Evolutionary conservation across 2,888 invertebrate genomes (phyloP).

Genomic region (Caenorhabditis angaria): DNA sequence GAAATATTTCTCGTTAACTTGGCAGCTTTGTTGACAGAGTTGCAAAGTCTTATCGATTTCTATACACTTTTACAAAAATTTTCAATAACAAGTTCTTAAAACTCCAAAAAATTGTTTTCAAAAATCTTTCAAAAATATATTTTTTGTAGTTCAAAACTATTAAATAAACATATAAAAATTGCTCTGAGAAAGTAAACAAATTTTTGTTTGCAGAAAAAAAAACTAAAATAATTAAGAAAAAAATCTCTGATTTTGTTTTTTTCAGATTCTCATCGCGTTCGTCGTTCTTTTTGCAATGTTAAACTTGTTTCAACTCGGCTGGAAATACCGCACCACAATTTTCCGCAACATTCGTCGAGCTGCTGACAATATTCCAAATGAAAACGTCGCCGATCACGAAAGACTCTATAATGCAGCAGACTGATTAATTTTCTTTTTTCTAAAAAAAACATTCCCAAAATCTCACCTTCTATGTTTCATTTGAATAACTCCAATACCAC

Average conservation of each 20-base stretch:
- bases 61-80: no score
- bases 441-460: background rate
- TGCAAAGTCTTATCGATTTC: no score
- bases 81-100: no score
- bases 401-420: background rate
- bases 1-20: no score
- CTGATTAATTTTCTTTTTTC: background rate
- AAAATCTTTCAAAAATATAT: no score
- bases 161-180: no score
- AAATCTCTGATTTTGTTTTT: no score
- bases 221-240: slow-evolving; percentile 1
- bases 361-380: background rate
- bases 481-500: background rate
- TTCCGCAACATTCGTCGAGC: slow-evolving; percentile 11
- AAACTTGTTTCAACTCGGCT: slow-evolving; percentile 21
- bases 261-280: slow-evolving; percentile 22
- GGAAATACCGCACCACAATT: slow-evolving; percentile 12
- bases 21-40: no score
- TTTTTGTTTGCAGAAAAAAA: no score
- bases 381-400: background rate
- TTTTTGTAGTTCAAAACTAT: no score
- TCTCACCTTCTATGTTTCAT: background rate
- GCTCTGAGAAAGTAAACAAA: no score
- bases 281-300: slow-evolving; percentile 4
- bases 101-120: no score